These are phyloP conservation scores for Cerastoderma edule DNA, from an alignment of 2,888 invertebrate species.

Conservation along the genomic window DNA sequence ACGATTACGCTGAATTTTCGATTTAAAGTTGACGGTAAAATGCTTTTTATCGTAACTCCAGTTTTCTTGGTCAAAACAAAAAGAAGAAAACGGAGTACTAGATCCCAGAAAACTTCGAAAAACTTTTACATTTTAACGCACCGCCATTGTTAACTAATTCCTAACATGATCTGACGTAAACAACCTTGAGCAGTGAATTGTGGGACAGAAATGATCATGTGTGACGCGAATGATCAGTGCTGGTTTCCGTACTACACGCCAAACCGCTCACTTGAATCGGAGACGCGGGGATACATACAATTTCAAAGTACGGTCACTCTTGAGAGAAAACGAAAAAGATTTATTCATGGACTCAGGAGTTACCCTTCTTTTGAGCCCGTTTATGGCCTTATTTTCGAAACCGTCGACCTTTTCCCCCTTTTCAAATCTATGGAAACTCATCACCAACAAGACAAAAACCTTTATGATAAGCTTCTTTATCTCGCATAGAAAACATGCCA, in stretches of 20 bases:
- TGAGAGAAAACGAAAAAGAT: not conserved
- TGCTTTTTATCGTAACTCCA: not conserved
- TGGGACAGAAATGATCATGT: conserved; percentile 56
- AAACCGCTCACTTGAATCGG: not conserved
- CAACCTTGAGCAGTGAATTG: conserved; percentile 57
- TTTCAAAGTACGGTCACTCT: not conserved
- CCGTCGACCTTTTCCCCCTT: too few relatives aligned
- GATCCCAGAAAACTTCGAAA: conserved; percentile 35
- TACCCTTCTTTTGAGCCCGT: too few relatives aligned
- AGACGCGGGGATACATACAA: not conserved
- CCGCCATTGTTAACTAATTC: conserved; percentile 64
- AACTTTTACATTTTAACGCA: conserved; percentile 42
- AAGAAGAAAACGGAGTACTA: conserved; percentile 21
- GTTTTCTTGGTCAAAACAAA: conserved; percentile 14
- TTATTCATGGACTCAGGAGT: not conserved
- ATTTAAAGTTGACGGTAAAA: too few relatives aligned
- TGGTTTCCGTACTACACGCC: not conserved
- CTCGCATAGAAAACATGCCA: too few relatives aligned
- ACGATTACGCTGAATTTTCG: not conserved
- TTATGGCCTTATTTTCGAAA: too few relatives aligned
- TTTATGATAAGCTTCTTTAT: too few relatives aligned
- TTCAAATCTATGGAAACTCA: too few relatives aligned
- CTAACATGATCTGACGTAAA: conserved; percentile 53
- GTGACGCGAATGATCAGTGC: conserved; percentile 18
- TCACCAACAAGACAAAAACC: too few relatives aligned